Conservation (phyloP, 2,113 vertebrate species). For the Cricetomys ansorgei region DNA sequence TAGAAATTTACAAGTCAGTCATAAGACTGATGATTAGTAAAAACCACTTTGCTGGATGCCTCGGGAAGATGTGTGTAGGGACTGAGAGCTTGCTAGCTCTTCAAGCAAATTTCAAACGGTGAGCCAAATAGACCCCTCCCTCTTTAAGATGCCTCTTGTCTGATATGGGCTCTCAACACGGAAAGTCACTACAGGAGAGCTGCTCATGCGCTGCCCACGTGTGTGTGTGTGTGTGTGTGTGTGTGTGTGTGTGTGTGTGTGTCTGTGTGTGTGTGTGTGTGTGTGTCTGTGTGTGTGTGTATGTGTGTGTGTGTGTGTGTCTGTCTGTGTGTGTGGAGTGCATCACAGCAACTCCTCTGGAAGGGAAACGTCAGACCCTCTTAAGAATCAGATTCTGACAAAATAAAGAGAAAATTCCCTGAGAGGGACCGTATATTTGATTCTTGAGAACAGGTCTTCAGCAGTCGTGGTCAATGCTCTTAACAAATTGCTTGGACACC, state of each 20-base stretch:
- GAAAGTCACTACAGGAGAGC: neutral
- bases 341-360: neutral
- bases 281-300: neutral
- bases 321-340: too few species aligned
- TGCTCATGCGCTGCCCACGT: neutral
- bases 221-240: neutral
- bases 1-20: neutral
- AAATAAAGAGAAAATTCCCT: neutral
- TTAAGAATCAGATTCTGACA: neutral
- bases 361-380: neutral
- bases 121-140: neutral
- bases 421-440: neutral
- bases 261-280: neutral
- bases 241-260: too few species aligned
- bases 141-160: neutral
- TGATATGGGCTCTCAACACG: neutral
- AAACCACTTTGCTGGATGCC: neutral
- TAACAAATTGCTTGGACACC: neutral
- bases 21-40: neutral
- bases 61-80: neutral
- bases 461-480: neutral
- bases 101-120: neutral
- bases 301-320: too few species aligned
- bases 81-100: neutral
- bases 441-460: neutral